Evolutionary conservation across 2,797 vertebrate genomes (phyloP).

Genomic region (Hypotaenidia philippensis): DNA sequence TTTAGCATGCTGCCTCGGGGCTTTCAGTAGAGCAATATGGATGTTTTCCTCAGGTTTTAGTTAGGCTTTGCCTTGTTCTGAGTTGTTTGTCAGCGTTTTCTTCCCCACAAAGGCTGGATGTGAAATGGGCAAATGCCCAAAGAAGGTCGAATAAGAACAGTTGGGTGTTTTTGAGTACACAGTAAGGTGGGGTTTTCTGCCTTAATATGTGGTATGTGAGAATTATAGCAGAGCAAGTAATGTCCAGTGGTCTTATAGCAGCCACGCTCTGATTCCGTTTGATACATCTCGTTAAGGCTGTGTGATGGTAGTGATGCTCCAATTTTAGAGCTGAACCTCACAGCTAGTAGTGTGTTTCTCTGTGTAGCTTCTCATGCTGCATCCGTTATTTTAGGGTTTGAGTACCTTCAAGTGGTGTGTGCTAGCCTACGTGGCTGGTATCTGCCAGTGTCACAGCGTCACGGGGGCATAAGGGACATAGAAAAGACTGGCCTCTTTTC

Average conservation of each 20-base stretch:
- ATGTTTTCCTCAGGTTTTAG: background rate
- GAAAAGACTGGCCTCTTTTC: too few relatives aligned
- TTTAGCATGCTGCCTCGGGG: background rate
- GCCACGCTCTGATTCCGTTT: background rate
- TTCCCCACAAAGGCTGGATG: background rate
- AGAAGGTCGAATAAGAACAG: background rate
- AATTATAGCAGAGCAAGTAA: background rate
- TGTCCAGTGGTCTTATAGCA: background rate
- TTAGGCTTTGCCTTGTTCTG: background rate
- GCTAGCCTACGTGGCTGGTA: fast-evolving
- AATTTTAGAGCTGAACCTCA: background rate
- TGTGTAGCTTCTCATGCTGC: background rate
- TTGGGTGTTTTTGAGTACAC: background rate
- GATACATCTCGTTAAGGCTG: background rate
- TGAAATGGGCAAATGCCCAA: background rate
- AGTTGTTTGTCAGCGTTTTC: background rate
- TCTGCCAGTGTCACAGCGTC: background rate
- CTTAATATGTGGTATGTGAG: background rate
- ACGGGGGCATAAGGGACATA: too few relatives aligned
- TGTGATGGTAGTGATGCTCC: background rate
- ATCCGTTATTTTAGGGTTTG: background rate
- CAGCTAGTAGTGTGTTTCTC: background rate
- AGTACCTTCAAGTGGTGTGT: background rate
- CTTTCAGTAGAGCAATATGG: background rate
- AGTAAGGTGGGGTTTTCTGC: background rate